Evolutionary conservation across 1,140 invertebrate species (phyloP), one percentile per base, ranked within the genome.

Genomic region (Teleopsis dalmanni): DNA sequence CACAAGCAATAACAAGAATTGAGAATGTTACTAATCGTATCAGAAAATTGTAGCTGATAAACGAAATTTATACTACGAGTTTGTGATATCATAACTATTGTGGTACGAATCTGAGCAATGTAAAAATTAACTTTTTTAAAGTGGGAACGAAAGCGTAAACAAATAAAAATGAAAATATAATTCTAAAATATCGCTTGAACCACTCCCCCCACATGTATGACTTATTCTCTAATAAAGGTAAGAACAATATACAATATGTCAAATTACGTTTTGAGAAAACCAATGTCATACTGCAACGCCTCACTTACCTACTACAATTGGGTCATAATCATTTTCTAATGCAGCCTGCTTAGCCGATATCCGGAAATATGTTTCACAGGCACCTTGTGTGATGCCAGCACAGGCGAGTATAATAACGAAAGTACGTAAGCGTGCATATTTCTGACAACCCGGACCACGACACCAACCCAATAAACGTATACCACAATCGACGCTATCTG

Each of bases 401-500:
- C 72, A 53, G 43, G 74, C 64, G n/a, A 82, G 53, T 0, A 78
- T 57, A 9, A 69, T 47, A 10, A 81, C 59, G 57, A 80, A 81
- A 18, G 75, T 57, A 38, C 71, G 63, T 3, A 78, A 62, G 5
- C 76, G 78, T 16, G 79, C 79, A 25, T 75, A 79, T 66, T 74
- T 78, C 33, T 76, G 72, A 51, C 80, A 76, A 55, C 66, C 73
- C 4, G 76, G 70, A 19, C 68, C 65, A 36, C 72, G 57, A 26
- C 75, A 71, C 54, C 78, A 80, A 50, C 72, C 77, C 33, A 79
- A 48, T 29, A 71, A 72, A 44, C 58, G 72, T 48, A 80, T 76
- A 27, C 81, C 81, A 52, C 81, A 82, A 53, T 82, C 81, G n/a
- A 81, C 68, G 48, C 73, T 73, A 57, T 78, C 73, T 68, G 29